These are phyloP conservation scores for Zoanthus solanderi DNA, from an alignment of 92 coral and sea anemone species.

Conservation along the genomic window DNA sequence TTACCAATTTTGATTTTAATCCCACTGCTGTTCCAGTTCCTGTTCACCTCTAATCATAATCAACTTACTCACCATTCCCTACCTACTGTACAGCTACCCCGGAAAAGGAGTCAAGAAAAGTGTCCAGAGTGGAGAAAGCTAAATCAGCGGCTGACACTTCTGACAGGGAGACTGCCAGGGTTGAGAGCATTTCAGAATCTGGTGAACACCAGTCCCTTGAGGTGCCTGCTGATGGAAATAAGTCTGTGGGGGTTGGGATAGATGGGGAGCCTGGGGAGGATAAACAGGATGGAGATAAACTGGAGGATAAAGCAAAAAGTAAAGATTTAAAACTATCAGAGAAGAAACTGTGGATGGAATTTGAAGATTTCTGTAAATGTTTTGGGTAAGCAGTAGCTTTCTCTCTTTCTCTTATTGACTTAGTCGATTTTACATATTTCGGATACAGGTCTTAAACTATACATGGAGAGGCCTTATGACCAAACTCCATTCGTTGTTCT, in stretches of 20 bases:
- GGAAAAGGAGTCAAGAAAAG: slow-evolving; percentile 78
- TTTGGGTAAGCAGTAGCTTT: slow-evolving; percentile 74
- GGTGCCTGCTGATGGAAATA: slow-evolving; percentile 73
- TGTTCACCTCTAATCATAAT: neutral
- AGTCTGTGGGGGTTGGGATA: slow-evolving; percentile 69
- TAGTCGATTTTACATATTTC: no score
- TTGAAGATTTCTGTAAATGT: slow-evolving; percentile 98
- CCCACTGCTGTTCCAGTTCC: neutral
- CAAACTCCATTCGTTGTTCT: no score
- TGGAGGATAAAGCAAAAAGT: slow-evolving; percentile 69
- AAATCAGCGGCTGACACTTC: slow-evolving; percentile 56
- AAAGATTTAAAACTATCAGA: slow-evolving; percentile 76
- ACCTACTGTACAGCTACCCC: slow-evolving; percentile 63
- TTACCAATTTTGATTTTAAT: neutral
- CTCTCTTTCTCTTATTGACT: no score
- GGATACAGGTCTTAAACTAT: no score
- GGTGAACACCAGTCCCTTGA: slow-evolving; percentile 64
- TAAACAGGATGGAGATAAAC: slow-evolving; percentile 78
- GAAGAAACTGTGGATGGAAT: slow-evolving; percentile 97
- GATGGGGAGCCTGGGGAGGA: slow-evolving; percentile 79
- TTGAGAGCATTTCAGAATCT: slow-evolving; percentile 58
- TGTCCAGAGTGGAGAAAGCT: slow-evolving; percentile 78
- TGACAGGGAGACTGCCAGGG: slow-evolving; percentile 68
- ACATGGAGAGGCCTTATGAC: no score
- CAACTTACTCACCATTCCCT: neutral